Evolutionary conservation across 2,113 vertebrate genomes (phyloP), one percentile per base, ranked within the genome.

Genomic region (Rhea pennata): DNA sequence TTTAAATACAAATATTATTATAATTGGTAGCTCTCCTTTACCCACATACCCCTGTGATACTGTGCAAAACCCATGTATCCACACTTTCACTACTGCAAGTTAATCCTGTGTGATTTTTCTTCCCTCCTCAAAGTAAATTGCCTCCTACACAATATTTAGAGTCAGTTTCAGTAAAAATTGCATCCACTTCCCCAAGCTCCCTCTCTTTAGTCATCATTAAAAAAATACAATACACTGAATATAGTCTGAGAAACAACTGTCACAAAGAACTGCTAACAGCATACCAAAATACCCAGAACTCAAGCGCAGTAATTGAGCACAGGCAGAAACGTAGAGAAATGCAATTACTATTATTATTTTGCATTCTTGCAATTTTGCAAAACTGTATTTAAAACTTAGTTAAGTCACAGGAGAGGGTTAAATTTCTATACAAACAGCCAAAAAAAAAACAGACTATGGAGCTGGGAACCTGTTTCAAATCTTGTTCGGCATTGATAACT

Each of bases 1-100:
- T 50, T 62, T 79, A 78, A 80, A 46, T 36, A 65, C 9, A 77
- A 87, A 71, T 7, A 29, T 9, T 9, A 17, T 15, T 69, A 62
- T 6, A 20, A 19, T 10, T 19, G 7, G 39, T 26, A 65, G 9
- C 14, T 59, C 42, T 78, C 6, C 7, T 44, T 71, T 67, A 85
- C 8, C 9, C 33, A 59, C 4, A 15, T 9, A 2, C 2, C 4
- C 44, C 74, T 39, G 7, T 46, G 1, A 12, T 77, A 59, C 4
- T 56, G 2, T 56, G 29, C 13, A 69, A 40, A 56, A 73, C 31
- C 7, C 36, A 6, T 1, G 12, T 15, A 33, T 14, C 21, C 53
- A 51, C 42, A 54, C 33, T 29, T 48, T 80, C 39, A 62, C 10
- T 53, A 11, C 56, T 79, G 23, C 17, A 42, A 24, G 2, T 69